These are phyloP conservation scores for Philypnodon macrostomus DNA, from an alignment of 2,797 vertebrate genomes.

Conservation along the genomic window DNA sequence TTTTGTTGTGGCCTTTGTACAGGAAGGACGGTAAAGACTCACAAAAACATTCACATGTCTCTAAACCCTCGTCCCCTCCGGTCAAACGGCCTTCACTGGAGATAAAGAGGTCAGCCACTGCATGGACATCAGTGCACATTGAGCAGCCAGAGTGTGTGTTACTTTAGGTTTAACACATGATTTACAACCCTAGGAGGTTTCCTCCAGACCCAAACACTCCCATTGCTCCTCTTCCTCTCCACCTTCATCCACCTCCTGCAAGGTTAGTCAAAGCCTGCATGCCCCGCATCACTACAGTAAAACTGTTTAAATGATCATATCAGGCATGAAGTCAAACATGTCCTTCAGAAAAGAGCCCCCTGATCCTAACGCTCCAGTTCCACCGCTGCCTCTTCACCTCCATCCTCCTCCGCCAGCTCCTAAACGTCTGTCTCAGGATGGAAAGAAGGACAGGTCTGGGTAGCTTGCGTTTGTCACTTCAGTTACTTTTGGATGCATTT, in stretches of 20 bases:
- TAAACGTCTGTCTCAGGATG: conserved; percentile 66
- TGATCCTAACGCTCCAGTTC: conserved; percentile 71
- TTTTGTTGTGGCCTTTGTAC: conserved; percentile 50
- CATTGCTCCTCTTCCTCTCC: conserved; percentile 68
- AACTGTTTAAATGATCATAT: not conserved
- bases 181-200: conserved; percentile 64
- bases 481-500: conserved; percentile 13
- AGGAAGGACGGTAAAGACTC: conserved; percentile 71
- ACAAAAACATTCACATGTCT: conserved; percentile 32
- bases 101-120: conserved; percentile 67
- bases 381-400: conserved; percentile 73
- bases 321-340: conserved; percentile 17
- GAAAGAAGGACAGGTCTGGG: conserved; percentile 74
- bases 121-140: conserved; percentile 8
- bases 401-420: conserved; percentile 68
- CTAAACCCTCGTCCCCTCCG: conserved; percentile 31
- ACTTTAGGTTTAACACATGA: conserved; percentile 13
- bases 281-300: conserved; percentile 8
- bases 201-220: conserved; percentile 68
- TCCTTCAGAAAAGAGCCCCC: conserved; percentile 74
- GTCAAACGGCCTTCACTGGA: conserved; percentile 59
- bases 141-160: not conserved
- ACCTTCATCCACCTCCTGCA: conserved; percentile 70
- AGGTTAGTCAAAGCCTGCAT: conserved; percentile 64
- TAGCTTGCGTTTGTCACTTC: conserved; percentile 6